Evolutionary conservation across 2,797 vertebrate species (phyloP), one percentile per base, ranked within the genome.

Genomic region (Melanotaenia pygmaea): DNA sequence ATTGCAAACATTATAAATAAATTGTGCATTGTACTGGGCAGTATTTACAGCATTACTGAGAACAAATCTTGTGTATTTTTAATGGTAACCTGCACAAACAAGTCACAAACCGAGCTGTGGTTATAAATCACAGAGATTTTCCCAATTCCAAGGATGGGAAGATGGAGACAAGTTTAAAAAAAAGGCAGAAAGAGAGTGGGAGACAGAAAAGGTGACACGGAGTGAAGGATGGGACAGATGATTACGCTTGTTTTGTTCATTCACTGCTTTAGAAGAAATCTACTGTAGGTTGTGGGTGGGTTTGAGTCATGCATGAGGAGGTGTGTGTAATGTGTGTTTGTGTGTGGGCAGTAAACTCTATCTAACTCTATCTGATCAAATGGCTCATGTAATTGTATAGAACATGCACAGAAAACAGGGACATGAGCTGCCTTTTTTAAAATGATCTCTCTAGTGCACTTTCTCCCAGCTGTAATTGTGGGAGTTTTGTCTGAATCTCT

Each of bases 241-340:
- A 82, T 66, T 62, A 9, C n/a, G 43, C 30, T 64, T 66, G 53
- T 59, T 65, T 73, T 67, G 58, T 78, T 64, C 50, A 70, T 82
- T 82, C 64, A 81, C 66, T 67, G 63, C 71, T 71, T 56, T 51
- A 13, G 57, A 64, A 67, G 50, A 74, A 76, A 73, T 74, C 56
- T 38, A 76, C 77, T 76, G 84, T 83, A 70, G 87, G 88, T 66
- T 76, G 79, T 59, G 58, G 64, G 80, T 80, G 80, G 77, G 76
- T 78, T 68, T 91, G 89, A 92, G 32, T 93, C 89, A 90, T 83
- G 59, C 35, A 26, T 35, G 76, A 72, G 56, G 80, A 80, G 80
- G 80, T 68, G 76, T 80, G 65, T 73, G 70, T 79, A 51, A 68
- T 26, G 30, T 35, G 67, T 59, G 24, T 63, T 61, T 54, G 65